phyloP scores from a whole-genome alignment of 1,140 invertebrate species.

The Drosophila murphyi region DNA sequence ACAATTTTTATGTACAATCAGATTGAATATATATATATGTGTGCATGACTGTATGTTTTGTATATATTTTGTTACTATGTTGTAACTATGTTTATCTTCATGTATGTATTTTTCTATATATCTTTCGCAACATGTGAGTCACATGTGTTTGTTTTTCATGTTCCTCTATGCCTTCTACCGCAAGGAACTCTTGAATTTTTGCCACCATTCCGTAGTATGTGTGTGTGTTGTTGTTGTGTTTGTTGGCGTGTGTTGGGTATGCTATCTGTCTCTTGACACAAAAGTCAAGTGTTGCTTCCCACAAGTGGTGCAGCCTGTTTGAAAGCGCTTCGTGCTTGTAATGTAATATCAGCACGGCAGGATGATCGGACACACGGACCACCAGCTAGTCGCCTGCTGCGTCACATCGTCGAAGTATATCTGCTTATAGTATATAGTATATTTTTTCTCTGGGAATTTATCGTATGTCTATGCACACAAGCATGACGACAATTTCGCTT shows the following conservation, averaged over 20 bases:
- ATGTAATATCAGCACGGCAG: slow-evolving; percentile 26
- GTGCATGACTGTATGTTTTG: neutral
- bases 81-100: neutral
- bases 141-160: slow-evolving; percentile 40
- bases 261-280: slow-evolving; percentile 62
- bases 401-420: slow-evolving; percentile 54
- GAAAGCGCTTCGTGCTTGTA: slow-evolving; percentile 40
- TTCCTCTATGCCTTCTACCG: neutral
- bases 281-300: slow-evolving; percentile 80
- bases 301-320: slow-evolving; percentile 63
- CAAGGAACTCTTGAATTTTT: slow-evolving; percentile 36
- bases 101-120: neutral
- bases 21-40: neutral
- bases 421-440: slow-evolving; percentile 24
- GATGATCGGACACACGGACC: slow-evolving; percentile 38
- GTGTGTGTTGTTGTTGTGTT: slow-evolving; percentile 12
- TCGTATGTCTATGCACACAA: slow-evolving; percentile 5
- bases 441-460: slow-evolving; percentile 42
- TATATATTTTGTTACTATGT: no score
- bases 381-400: slow-evolving; percentile 20
- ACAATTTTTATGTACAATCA: no score
- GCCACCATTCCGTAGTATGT: slow-evolving; percentile 37
- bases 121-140: slow-evolving; percentile 1
- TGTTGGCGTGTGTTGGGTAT: slow-evolving; percentile 15
- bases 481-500: slow-evolving; percentile 24